Percentiles rank a stretch among this genome's conserved stretches.
These are phyloP conservation scores for Rhodinocichla rosea DNA, from an alignment of 2,113 vertebrate genomes.

Conservation along the genomic window DNA sequence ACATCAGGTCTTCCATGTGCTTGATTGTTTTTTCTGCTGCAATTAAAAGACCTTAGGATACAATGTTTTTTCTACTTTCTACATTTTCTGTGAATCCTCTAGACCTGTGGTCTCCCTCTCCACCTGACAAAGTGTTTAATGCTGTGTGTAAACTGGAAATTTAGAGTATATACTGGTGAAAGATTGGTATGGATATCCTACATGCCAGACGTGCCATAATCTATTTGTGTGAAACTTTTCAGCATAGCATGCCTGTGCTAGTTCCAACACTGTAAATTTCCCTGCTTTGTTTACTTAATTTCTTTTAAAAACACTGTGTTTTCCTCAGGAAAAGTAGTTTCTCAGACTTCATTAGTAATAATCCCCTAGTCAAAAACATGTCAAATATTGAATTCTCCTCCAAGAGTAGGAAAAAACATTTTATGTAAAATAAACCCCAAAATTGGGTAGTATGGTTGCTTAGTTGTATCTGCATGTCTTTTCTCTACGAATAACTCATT, in stretches of 20 bases:
- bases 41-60: background rate
- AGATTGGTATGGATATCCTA: background rate
- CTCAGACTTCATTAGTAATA: background rate
- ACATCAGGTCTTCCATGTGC: background rate
- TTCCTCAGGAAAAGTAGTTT: background rate
- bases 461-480: background rate
- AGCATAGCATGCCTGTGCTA: background rate
- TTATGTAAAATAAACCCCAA: background rate
- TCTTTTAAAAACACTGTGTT: background rate
- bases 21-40: background rate
- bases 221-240: background rate
- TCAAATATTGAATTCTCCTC: background rate
- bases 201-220: background rate
- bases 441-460: background rate
- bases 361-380: background rate
- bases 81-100: background rate
- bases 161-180: background rate
- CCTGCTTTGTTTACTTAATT: background rate
- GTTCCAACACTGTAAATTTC: background rate
- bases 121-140: background rate
- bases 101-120: background rate
- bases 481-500: background rate
- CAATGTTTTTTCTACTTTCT: background rate
- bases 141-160: background rate
- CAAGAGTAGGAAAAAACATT: background rate